These are phyloP conservation scores for Craseonycteris thonglongyai DNA, from an alignment of 2,113 vertebrate genomes.

Conservation along the genomic window DNA sequence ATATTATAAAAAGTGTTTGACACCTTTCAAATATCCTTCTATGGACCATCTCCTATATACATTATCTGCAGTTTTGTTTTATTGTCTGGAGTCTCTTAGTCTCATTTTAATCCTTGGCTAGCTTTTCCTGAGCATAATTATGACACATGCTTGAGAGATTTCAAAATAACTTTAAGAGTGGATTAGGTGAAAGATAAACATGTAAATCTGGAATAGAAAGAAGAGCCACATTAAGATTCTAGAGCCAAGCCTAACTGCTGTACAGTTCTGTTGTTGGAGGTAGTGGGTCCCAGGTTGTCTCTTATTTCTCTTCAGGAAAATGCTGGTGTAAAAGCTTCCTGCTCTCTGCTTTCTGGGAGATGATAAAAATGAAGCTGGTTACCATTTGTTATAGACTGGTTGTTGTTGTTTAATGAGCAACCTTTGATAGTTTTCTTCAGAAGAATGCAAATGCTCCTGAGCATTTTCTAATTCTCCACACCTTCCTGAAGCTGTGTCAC, in stretches of 20 bases:
- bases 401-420: not conserved
- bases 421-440: not conserved
- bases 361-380: not conserved
- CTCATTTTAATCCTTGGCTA: not conserved
- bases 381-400: not conserved
- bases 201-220: not conserved
- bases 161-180: not conserved
- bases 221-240: not conserved
- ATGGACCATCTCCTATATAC: not conserved
- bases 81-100: not conserved
- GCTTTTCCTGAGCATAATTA: not conserved
- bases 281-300: not conserved
- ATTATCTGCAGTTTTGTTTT: not conserved
- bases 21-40: not conserved
- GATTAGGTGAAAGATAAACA: not conserved
- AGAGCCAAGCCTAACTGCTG: not conserved
- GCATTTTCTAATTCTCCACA: not conserved
- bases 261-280: not conserved
- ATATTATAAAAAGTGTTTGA: not conserved
- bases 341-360: not conserved
- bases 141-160: not conserved
- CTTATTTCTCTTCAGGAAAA: not conserved
- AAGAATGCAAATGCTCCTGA: not conserved
- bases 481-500: not conserved
- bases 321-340: not conserved